phyloP scores from a whole-genome alignment of 2,888 invertebrate genomes.

The Andricus curvator region DNA sequence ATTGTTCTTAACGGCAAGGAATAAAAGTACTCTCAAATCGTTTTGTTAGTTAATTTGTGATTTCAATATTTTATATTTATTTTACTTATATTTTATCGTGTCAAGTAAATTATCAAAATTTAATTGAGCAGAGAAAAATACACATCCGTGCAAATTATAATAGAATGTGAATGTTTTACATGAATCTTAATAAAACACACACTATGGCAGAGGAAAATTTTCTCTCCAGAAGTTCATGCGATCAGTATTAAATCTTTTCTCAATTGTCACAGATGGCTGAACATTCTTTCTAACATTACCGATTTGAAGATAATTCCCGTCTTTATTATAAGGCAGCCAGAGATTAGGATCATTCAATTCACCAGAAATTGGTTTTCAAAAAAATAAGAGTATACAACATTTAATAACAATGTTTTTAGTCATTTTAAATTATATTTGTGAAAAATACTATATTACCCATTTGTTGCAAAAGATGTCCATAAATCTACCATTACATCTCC shows the following conservation, averaged over 20 bases:
- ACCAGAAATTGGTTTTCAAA: background rate
- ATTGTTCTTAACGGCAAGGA: no score
- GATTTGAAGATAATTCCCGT: background rate
- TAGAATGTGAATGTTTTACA: no score
- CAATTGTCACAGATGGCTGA: background rate
- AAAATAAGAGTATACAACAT: background rate
- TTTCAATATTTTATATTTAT: no score
- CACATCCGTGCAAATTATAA: no score
- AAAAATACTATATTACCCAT: background rate
- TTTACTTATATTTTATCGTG: no score
- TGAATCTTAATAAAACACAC: no score
- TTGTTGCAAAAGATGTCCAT: background rate
- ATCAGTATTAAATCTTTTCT: background rate
- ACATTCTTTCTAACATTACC: background rate
- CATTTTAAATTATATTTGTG: no score
- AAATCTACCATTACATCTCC: background rate
- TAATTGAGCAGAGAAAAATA: no score
- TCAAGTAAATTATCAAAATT: no score
- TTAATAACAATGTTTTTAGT: no score
- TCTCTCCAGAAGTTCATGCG: conserved; percentile 9
- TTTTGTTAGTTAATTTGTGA: no score
- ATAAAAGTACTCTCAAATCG: no score
- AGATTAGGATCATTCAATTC: background rate
- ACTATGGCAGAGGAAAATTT: background rate
- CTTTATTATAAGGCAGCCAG: background rate